phyloP scores from a whole-genome alignment of 2,888 invertebrate genomes.

The Coremacera marginata region DNA sequence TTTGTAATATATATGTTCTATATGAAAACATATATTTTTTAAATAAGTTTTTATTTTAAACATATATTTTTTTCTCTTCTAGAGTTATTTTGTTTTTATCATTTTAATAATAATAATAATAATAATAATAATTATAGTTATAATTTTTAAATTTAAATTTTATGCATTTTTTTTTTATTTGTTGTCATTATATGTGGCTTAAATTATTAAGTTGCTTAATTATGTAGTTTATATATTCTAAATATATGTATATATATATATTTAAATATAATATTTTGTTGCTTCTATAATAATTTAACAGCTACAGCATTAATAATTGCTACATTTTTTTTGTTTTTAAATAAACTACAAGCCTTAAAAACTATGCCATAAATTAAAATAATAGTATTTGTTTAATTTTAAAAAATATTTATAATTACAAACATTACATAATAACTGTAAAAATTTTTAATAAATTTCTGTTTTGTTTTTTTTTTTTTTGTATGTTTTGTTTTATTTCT shows the following conservation, averaged over 20 bases:
- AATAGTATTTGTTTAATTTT: conserved; percentile 1
- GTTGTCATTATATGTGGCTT: neutral
- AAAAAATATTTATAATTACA: conserved; percentile 19
- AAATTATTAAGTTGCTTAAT: conserved; percentile 2
- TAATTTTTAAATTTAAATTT: neutral
- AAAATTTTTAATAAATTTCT: neutral
- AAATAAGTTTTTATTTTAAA: neutral
- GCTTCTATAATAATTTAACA: conserved; percentile 6
- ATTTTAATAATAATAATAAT: neutral
- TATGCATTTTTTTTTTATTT: neutral
- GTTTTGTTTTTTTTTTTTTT: neutral
- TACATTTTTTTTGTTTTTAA: conserved; percentile 20
- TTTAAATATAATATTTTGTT: conserved; percentile 16
- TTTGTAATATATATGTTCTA: neutral
- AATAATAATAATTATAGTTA: too few relatives aligned
- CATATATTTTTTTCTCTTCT: neutral
- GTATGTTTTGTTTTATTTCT: neutral
- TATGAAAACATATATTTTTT: neutral
- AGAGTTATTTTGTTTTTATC: neutral
- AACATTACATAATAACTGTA: conserved; percentile 31
- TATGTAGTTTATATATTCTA: neutral
- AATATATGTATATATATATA: conserved; percentile 13
- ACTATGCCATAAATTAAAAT: conserved; percentile 23
- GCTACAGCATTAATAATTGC: conserved; percentile 12
- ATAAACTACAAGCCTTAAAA: conserved; percentile 43